Evolutionary conservation across 2,888 invertebrate species (phyloP).

Genomic region (Molanna angustata): DNA sequence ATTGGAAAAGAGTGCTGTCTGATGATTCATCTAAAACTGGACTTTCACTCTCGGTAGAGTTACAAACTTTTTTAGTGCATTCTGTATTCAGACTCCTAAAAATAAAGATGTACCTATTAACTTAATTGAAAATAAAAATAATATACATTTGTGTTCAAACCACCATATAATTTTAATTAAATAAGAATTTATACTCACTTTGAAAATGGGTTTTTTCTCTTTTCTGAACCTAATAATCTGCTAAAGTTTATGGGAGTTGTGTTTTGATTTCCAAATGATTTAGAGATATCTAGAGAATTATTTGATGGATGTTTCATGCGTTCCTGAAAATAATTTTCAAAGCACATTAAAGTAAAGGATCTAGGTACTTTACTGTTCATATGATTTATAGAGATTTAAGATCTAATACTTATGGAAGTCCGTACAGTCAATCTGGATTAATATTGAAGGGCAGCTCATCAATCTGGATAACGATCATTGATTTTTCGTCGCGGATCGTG

Average conservation of each 20-base stretch:
- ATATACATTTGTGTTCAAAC: neutral
- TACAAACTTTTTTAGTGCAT: conserved; percentile 20
- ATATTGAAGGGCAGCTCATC: no score
- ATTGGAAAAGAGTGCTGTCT: conserved; percentile 34
- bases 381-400: no score
- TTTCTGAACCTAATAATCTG: conserved; percentile 52
- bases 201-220: conserved; percentile 76
- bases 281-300: conserved; percentile 38
- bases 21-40: conserved; percentile 27
- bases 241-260: conserved; percentile 49
- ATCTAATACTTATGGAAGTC: no score
- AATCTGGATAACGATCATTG: no score
- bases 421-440: no score
- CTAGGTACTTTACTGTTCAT: no score
- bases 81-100: neutral
- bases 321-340: conserved; percentile 44
- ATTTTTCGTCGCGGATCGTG: no score
- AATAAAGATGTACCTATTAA: neutral
- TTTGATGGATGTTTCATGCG: conserved; percentile 48
- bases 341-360: no score
- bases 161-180: no score
- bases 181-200: conserved; percentile 48
- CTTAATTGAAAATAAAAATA: conserved; percentile 2
- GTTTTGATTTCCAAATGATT: conserved; percentile 37
- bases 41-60: conserved; percentile 10